These are phyloP conservation scores for Antedon bifida DNA, from an alignment of 35 echinoderm and acorn worm genomes.

Conservation along the genomic window DNA sequence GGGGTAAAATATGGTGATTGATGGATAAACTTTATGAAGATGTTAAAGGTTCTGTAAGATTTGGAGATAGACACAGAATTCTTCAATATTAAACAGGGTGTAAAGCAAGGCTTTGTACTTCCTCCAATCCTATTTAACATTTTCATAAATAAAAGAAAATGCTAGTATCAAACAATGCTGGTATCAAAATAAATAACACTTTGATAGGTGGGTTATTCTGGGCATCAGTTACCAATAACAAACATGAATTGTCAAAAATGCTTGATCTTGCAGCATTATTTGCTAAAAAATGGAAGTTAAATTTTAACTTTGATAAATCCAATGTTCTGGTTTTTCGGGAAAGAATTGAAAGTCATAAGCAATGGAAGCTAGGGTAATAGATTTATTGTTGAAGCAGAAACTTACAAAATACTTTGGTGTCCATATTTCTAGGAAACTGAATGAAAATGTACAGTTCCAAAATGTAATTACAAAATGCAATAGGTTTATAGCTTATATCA, in stretches of 20 bases:
- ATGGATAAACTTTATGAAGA: background rate
- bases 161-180: background rate
- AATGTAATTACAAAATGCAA: background rate
- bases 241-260: constrained; percentile 11
- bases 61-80: background rate
- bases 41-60: background rate
- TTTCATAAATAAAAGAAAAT: background rate
- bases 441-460: background rate
- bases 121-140: constrained; percentile 1
- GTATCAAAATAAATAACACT: background rate
- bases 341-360: background rate
- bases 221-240: background rate
- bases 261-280: background rate
- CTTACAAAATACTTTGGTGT: constrained; percentile 7
- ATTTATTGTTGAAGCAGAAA: background rate
- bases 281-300: background rate
- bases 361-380: background rate
- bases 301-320: background rate
- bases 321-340: background rate
- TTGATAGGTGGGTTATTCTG: constrained; percentile 1
- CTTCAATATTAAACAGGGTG: background rate
- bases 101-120: constrained; percentile 4
- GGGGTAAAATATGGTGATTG: too few relatives aligned
- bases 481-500: too few relatives aligned
- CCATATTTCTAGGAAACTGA: background rate